Evolutionary conservation across 2,888 invertebrate genomes (phyloP), one percentile per base, ranked within the genome.

Genomic region (Heliconius erato): DNA sequence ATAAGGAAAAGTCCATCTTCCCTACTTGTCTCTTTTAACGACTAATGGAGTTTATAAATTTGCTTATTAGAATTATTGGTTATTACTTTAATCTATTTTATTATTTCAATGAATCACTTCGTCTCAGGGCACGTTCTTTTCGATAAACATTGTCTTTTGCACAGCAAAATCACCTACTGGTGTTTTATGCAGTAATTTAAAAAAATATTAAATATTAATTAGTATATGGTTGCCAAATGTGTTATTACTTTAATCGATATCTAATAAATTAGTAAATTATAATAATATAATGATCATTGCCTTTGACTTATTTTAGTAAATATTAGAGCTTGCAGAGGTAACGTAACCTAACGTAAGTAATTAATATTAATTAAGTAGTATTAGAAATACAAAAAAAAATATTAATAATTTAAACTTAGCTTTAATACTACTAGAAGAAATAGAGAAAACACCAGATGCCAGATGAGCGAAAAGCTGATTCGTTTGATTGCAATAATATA

Each of bases 191-290:
- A 40, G 4, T 71, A 40, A 26, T n/a, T 40, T 71, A 12, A 14
- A 71, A 71, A 71, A n/a, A 23, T 40, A 71, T 40, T n/a, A 71
- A 68, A 12, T 71, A n/a, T 40, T 40, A 44, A 71, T 71, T 71
- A 71, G 40, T 44, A 26, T 26, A 71, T 71, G n/a, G 14, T 40
- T 71, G 14, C 40, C n/a, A 26, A 71, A 71, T 44, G 71, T 26
- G 1, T 44, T 44, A 44, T 44, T 28, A 28, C 14, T 71, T 26
- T 44, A 32, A 44, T 71, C 6, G 12, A 71, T 71, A 7, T 71
- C 40, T 44, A 71, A 40, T 35, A 69, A 69, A 35, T 69, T 32
- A 35, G 11, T 69, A 69, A 69, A 35, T 69, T 2, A 19, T 68
- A 32, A 54, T 54, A 23, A 23, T 69, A 32, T 32, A 28, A 32